Evolutionary conservation across 2,888 invertebrate species (phyloP), one percentile per base, ranked within the genome.

Genomic region (Ophion obscuratus): DNA sequence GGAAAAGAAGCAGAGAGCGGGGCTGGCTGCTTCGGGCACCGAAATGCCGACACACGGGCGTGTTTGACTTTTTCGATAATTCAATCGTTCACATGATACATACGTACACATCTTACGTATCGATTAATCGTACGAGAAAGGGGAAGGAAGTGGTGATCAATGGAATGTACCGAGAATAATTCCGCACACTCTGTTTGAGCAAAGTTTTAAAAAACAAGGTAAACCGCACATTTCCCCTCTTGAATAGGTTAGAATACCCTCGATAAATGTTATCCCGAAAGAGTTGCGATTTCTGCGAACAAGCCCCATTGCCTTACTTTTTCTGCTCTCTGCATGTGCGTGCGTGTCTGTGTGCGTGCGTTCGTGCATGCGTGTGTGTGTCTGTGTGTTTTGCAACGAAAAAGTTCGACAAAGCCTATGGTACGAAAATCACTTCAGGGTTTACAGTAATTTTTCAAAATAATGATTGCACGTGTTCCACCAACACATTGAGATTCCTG

Each of bases 21-120:
- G 40, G 31, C 31, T 61, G 20, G 40, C 59, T 68, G 76, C 68
- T 76, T 70, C 77, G 70, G 70, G 74, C 79, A 85, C 64, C 88
- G 89, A 91, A 90, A 91, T 90, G 90, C 89, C 91, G 90, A 91
- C 88, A 89, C 88, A 88, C 89, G 89, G 90, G 90, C 89, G 91
- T 90, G 90, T 91, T 90, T 91, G 90, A 90, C 89, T 89, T 88
- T 88, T 90, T 88, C 81, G 87, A 89, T 88, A 87, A 87, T 87
- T 88, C 53, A 79, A 57, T 79, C 44, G 3, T 44, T 78, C 57
- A 57, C 36, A 66, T 59, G 81, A 82, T 82, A 84, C 82, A 87
- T 87, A 81, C 81, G 81, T 76, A 84, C 81, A 85, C 87, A 17
- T 88, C 88, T 90, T 90, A 91, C 89, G 87, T 90, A 91, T 90